Percentiles rank a stretch among this genome's conserved stretches.
phyloP scores from a whole-genome alignment of 2,113 vertebrate genomes.

The Casuarius casuarius region DNA sequence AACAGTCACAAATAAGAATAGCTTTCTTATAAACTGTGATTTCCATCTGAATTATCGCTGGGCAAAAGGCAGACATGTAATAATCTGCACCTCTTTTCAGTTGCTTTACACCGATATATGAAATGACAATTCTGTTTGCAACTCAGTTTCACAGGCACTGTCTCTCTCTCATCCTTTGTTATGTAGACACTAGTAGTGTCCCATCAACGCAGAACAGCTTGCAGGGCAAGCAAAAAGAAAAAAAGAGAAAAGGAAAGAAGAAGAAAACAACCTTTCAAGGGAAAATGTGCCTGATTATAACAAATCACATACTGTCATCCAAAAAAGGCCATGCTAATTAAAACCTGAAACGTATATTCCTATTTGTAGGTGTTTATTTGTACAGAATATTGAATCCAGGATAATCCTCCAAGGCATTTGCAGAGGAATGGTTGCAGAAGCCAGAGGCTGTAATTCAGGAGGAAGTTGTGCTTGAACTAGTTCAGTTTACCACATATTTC shows the following conservation, averaged over 20 bases:
- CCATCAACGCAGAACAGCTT: not conserved
- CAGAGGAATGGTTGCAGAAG: conserved; percentile 46
- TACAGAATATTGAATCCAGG: conserved; percentile 42
- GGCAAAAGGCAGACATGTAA: not conserved
- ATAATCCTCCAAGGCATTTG: conserved; percentile 70
- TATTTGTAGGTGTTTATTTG: conserved; percentile 31
- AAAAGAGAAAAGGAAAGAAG: not conserved
- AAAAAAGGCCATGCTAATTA: conserved; percentile 45
- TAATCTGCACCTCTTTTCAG: not conserved
- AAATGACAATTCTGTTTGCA: not conserved
- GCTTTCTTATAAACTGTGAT: not conserved
- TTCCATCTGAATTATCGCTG: not conserved
- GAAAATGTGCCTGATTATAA: conserved; percentile 12
- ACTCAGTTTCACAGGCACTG: not conserved
- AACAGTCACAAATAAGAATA: not conserved
- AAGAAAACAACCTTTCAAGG: not conserved
- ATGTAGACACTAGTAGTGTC: not conserved
- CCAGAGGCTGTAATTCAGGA: conserved; percentile 21
- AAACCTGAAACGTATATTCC: conserved; percentile 15
- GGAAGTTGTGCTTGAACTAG: not conserved
- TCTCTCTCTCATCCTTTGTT: not conserved
- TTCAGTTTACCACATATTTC: conserved; percentile 48
- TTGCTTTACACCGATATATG: not conserved
- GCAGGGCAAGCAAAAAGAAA: not conserved
- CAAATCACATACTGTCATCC: not conserved